phyloP scores from a whole-genome alignment of 2,888 invertebrate genomes.

The Trachelus iudaicus region DNA sequence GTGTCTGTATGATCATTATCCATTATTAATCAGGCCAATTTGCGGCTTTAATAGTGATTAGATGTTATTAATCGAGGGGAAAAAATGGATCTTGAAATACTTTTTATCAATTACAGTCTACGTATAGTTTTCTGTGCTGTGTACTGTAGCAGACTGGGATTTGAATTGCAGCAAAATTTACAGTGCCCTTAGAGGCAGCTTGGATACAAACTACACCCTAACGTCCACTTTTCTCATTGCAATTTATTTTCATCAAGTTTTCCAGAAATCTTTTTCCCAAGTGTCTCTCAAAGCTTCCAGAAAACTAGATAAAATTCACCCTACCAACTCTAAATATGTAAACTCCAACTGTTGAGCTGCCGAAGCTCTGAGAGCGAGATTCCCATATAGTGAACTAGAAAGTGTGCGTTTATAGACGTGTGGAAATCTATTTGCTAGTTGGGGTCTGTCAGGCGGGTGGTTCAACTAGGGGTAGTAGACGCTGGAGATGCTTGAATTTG shows the following conservation, averaged over 20 bases:
- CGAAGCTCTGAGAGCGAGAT: neutral
- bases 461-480: neutral
- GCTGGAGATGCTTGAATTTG: slow-evolving; percentile 14
- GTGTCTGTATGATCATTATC: slow-evolving; percentile 1
- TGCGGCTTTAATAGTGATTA: neutral
- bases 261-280: neutral
- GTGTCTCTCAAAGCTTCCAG: neutral
- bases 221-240: neutral
- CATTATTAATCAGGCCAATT: slow-evolving; percentile 11
- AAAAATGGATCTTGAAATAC: neutral
- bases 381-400: neutral
- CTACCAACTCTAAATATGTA: neutral
- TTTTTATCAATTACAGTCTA: neutral
- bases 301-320: neutral
- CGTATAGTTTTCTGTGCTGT: neutral
- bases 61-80: neutral
- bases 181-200: neutral
- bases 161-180: neutral
- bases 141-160: neutral
- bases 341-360: neutral
- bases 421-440: neutral
- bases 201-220: neutral
- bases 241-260: neutral
- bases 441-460: neutral
- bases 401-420: neutral